Evolutionary conservation across 2,797 vertebrate genomes (phyloP), one percentile per base, ranked within the genome.

Genomic region (Morelia viridis): DNA sequence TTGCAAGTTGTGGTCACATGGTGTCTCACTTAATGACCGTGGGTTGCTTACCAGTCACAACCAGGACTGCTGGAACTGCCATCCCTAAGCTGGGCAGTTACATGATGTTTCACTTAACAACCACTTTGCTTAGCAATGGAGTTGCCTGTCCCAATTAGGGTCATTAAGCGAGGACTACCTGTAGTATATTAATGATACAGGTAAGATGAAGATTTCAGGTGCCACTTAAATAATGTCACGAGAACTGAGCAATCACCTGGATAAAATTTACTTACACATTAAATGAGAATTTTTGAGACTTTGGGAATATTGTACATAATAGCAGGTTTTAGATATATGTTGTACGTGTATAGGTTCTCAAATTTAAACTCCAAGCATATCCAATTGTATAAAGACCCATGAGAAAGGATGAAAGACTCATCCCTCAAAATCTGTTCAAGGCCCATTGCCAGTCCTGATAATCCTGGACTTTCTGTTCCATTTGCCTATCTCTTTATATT

Each of bases 181-280:
- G 35, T 80, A 1, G 76, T 28, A 19, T 19, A 88, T 86, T 56
- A 57, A 61, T 80, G 85, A 57, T 64, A 88, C 88, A 53, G 53
- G 58, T 41, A 64, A 8, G 5, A 41, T n/a, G 68, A 26, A 53
- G 61, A n/a, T 4, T 31, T 85, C 50, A 24, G 57, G 65, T 58
- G 0, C 11, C 68, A 1, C 19, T 1, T 1, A 1, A 0, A 1
- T 22, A 64, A 65, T 64, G 41, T 92, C 60, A 24, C 0, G 0
- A 62, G 0, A 0, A 2, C 4, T 13, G 50, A 85, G n/a, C 3
- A 2, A 8, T 87, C 24, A 0, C 8, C 28, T 19, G 1, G 0
- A 0, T 65, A 8, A 19, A 76, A 68, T 68, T 58, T 85, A 12
- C 68, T 86, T 10, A 65, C 68, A 57, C 0, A 0, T 83, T 19